Percentiles rank a stretch among this genome's conserved stretches.
These are phyloP conservation scores for Zaprionus davidi DNA, from an alignment of 1,140 invertebrate genomes.

Conservation along the genomic window DNA sequence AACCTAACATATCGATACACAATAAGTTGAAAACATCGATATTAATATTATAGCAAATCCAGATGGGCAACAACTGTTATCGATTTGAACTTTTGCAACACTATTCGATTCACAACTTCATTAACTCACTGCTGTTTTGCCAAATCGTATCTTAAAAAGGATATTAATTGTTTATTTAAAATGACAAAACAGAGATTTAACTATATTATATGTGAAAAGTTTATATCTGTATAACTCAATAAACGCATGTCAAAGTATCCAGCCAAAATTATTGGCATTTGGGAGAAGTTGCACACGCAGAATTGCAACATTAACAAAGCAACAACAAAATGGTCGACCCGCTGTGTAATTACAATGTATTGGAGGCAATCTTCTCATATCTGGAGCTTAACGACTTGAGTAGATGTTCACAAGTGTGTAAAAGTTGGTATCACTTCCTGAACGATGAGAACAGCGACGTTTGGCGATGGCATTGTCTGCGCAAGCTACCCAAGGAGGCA, in stretches of 20 bases:
- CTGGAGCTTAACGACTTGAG: slow-evolving; percentile 93
- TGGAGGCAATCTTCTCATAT: slow-evolving; percentile 98
- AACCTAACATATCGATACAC: background rate
- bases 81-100: background rate
- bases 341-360: slow-evolving; percentile 88
- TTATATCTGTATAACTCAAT: slow-evolving; percentile 36
- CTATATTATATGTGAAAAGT: slow-evolving; percentile 32
- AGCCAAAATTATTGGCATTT: slow-evolving; percentile 16
- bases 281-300: slow-evolving; percentile 27
- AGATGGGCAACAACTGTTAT: background rate
- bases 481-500: slow-evolving; percentile 94
- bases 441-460: slow-evolving; percentile 98
- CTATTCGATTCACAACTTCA: slow-evolving; percentile 15
- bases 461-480: slow-evolving; percentile 95
- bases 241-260: slow-evolving; percentile 9
- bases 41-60: background rate
- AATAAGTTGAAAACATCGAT: background rate
- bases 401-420: slow-evolving; percentile 96
- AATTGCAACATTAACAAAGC: slow-evolving; percentile 18
- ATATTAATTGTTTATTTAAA: slow-evolving; percentile 34
- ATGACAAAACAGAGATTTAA: slow-evolving; percentile 46
- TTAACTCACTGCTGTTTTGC: slow-evolving; percentile 22
- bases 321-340: slow-evolving; percentile 75
- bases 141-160: slow-evolving; percentile 39
- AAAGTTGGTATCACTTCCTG: slow-evolving; percentile 95